Evolutionary conservation across 2,888 invertebrate species (phyloP).

Genomic region (Pristionchus arcanus): DNA sequence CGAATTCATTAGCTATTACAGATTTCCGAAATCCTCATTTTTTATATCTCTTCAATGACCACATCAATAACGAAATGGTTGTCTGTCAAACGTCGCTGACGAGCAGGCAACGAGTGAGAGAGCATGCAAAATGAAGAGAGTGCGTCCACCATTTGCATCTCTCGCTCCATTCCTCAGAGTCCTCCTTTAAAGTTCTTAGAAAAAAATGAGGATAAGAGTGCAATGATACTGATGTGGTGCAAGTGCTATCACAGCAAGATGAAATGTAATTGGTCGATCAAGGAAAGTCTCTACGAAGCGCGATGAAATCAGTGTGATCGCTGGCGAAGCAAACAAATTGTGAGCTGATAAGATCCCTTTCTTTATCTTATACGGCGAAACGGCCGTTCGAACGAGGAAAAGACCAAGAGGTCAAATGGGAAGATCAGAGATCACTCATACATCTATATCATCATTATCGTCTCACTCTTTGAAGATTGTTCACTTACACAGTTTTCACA

Average conservation of each 20-base stretch:
- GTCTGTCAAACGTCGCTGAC: no score
- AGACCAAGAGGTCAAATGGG: constrained; percentile 19
- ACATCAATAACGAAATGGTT: no score
- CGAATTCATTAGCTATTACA: no score
- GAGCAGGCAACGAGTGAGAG: no score
- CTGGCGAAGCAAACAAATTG: constrained; percentile 35
- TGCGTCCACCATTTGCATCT: no score
- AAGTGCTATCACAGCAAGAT: neutral
- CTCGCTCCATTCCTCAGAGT: no score
- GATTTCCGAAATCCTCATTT: no score
- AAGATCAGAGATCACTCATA: constrained; percentile 33
- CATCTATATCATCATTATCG: neutral
- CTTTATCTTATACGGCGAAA: constrained; percentile 40
- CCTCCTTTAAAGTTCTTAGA: no score
- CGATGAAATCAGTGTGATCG: neutral
- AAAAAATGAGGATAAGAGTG: neutral
- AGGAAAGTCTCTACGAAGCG: neutral
- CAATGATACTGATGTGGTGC: neutral
- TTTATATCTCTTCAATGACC: no score
- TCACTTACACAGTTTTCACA: constrained; percentile 21
- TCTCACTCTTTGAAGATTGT: constrained; percentile 15
- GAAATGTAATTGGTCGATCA: neutral
- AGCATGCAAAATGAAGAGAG: no score
- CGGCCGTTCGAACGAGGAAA: constrained; percentile 16
- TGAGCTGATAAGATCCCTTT: constrained; percentile 42